A percentile compares a stretch with the other conserved stretches of the same genome.
Conservation (phyloP, 1,140 invertebrate species). For the Zaprionus nigranus region DNA sequence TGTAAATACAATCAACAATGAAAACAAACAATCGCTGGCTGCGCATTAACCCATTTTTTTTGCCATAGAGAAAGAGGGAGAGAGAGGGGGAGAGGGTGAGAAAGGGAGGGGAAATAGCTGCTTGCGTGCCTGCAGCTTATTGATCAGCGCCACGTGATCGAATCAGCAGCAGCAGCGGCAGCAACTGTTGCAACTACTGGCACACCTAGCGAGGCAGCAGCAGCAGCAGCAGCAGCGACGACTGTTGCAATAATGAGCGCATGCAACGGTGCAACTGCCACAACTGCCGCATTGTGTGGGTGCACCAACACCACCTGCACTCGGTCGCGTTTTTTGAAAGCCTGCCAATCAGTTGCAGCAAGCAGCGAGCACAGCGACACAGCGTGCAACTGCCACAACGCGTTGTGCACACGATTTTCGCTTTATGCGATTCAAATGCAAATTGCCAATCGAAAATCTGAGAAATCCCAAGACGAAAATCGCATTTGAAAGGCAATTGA, state of each 20-base stretch:
- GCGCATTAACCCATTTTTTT: constrained; percentile 77
- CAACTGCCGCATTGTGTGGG: constrained; percentile 69
- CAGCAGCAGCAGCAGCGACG: constrained; percentile 9
- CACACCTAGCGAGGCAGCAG: constrained; percentile 55
- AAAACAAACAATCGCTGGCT: constrained; percentile 60
- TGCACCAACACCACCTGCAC: constrained; percentile 70
- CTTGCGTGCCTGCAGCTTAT: constrained; percentile 72
- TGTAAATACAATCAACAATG: constrained; percentile 70
- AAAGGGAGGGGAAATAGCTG: constrained; percentile 14
- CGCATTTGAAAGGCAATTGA: constrained; percentile 80
- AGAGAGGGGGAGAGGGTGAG: background rate
- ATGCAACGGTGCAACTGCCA: constrained; percentile 38
- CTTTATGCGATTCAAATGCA: constrained; percentile 79
- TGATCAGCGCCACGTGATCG: constrained; percentile 76
- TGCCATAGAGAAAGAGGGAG: constrained; percentile 17
- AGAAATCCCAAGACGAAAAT: background rate
- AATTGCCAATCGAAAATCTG: constrained; percentile 53
- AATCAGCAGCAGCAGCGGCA: constrained; percentile 49
- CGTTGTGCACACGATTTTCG: constrained; percentile 73
- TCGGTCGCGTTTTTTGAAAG: constrained; percentile 62
- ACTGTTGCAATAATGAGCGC: constrained; percentile 23
- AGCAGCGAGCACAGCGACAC: constrained; percentile 38
- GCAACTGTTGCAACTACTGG: constrained; percentile 68
- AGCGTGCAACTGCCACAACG: constrained; percentile 64
- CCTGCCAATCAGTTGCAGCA: constrained; percentile 68